phyloP scores from a whole-genome alignment of 2,113 vertebrate genomes.

The Choloepus hoffmanni region DNA sequence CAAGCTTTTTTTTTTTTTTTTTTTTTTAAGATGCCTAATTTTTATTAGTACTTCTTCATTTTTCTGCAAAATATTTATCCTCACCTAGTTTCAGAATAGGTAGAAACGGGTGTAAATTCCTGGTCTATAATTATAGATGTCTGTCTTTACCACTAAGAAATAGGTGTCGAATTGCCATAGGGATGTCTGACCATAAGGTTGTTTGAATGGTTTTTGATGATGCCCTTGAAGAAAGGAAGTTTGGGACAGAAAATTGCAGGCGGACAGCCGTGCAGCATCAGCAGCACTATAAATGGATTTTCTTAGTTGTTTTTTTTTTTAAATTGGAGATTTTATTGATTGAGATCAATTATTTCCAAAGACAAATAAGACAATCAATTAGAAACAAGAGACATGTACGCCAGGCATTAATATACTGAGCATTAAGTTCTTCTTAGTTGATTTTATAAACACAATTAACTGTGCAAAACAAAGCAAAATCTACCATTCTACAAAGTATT shows the following conservation, averaged over 20 bases:
- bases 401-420: not conserved
- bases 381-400: not conserved
- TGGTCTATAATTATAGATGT: too few relatives aligned
- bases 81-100: too few relatives aligned
- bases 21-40: too few relatives aligned
- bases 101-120: too few relatives aligned
- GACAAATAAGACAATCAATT: not conserved
- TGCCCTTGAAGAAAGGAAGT: not conserved
- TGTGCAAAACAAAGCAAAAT: too few relatives aligned
- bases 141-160: too few relatives aligned
- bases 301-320: not conserved
- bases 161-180: too few relatives aligned
- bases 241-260: not conserved
- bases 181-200: too few relatives aligned
- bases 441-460: not conserved
- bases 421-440: not conserved
- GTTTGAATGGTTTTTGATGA: not conserved
- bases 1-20: too few relatives aligned
- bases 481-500: not conserved
- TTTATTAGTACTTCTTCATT: too few relatives aligned
- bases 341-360: not conserved
- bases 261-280: not conserved
- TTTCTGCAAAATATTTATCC: too few relatives aligned
- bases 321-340: not conserved
- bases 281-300: too few relatives aligned